phyloP scores from a whole-genome alignment of 2,113 vertebrate species.

The Poeciliopsis prolifica region DNA sequence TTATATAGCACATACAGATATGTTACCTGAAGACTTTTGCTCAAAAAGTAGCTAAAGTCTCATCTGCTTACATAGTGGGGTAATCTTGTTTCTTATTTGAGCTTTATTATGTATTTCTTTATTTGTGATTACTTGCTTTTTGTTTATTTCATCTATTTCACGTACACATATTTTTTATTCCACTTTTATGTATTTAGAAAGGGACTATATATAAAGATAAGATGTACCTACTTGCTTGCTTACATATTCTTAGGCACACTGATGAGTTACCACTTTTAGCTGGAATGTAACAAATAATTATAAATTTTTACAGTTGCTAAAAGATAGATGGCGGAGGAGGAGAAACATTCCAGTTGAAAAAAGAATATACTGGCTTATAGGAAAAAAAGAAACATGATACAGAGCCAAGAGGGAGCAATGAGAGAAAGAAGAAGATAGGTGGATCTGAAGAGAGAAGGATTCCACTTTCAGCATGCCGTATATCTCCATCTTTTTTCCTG shows the following conservation, averaged over 20 bases:
- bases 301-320: constrained; percentile 29
- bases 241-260: background rate
- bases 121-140: too few species aligned
- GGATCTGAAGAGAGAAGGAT: constrained; percentile 44
- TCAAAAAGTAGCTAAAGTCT: background rate
- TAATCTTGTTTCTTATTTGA: background rate
- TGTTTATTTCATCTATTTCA: too few species aligned
- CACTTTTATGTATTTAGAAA: background rate
- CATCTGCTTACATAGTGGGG: background rate
- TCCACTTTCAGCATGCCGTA: constrained; percentile 63
- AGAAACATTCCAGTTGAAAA: constrained; percentile 34
- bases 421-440: constrained; percentile 49
- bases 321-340: constrained; percentile 35
- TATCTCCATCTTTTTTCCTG: constrained; percentile 44
- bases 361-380: constrained; percentile 50
- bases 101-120: background rate
- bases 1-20: too few species aligned
- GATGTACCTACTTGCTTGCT: too few species aligned
- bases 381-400: constrained; percentile 57
- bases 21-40: too few species aligned
- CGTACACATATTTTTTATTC: background rate
- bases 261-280: background rate
- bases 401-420: constrained; percentile 58
- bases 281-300: background rate
- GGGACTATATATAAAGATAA: too few species aligned